These are phyloP conservation scores for Ploceus nigricollis DNA, from an alignment of 2,113 vertebrate genomes.

Conservation along the genomic window DNA sequence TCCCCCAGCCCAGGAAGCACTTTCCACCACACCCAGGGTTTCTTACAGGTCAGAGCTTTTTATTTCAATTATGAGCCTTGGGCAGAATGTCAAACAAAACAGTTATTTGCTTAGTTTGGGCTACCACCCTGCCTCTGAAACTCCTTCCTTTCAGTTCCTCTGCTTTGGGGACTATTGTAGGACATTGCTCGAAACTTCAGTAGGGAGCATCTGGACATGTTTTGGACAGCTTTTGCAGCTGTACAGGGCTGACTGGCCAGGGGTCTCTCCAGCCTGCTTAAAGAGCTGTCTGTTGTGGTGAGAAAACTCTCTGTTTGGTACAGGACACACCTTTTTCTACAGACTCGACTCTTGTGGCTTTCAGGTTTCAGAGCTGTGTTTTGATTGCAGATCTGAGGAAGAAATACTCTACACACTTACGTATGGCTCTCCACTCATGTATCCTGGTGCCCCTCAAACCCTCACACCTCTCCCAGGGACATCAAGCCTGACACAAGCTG, in stretches of 20 bases:
- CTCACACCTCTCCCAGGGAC: neutral
- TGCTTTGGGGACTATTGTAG: neutral
- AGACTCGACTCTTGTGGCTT: neutral
- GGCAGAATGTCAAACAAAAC: constrained; percentile 56
- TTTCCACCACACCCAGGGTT: constrained; percentile 48
- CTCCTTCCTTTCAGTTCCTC: neutral
- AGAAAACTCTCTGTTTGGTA: neutral
- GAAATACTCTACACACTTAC: neutral
- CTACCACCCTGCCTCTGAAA: neutral
- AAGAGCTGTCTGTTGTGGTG: neutral
- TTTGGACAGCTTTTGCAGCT: neutral
- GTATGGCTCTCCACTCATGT: neutral
- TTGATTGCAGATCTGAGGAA: neutral
- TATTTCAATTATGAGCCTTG: constrained; percentile 30
- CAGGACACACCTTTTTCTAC: neutral
- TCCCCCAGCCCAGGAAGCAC: constrained; percentile 44
- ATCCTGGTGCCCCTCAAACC: neutral
- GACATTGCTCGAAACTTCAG: neutral
- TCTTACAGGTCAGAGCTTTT: constrained; percentile 38
- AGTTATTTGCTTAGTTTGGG: constrained; percentile 24
- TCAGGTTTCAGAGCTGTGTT: neutral
- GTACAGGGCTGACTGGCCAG: neutral
- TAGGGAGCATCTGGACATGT: rapidly evolving
- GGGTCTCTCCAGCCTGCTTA: neutral
- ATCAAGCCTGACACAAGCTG: neutral